These are phyloP conservation scores for Palaemon carinicauda DNA, from an alignment of 1,140 invertebrate species.

Conservation along the genomic window DNA sequence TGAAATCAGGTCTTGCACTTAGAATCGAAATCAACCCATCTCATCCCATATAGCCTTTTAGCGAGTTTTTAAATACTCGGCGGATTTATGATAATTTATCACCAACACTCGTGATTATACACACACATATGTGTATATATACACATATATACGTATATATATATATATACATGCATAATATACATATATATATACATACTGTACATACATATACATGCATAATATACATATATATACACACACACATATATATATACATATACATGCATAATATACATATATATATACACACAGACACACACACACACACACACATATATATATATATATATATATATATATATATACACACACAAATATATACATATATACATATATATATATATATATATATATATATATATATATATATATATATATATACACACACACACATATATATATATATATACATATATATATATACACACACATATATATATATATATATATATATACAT, in stretches of 20 bases:
- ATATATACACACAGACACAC: neutral
- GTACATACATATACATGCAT: neutral
- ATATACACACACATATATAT: slow-evolving; percentile 20
- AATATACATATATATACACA: neutral
- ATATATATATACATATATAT: slow-evolving; percentile 23
- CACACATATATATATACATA: neutral
- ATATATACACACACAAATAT: neutral
- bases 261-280: neutral
- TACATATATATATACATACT: neutral
- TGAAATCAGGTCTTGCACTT: too few relatives aligned
- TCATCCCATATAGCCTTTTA: too few relatives aligned
- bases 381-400: neutral
- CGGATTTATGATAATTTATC: too few relatives aligned
- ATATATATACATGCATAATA: too few relatives aligned
- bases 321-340: neutral
- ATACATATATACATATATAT: neutral
- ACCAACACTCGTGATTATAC: too few relatives aligned
- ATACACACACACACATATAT: slow-evolving; percentile 19
- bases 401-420: neutral
- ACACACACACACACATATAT: neutral
- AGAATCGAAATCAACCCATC: too few relatives aligned
- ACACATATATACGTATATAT: too few relatives aligned
- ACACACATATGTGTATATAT: too few relatives aligned
- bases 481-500: slow-evolving; percentile 27
- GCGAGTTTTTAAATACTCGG: too few relatives aligned